phyloP scores from a whole-genome alignment of 1,140 invertebrate species.

The Palaemon carinicauda region DNA sequence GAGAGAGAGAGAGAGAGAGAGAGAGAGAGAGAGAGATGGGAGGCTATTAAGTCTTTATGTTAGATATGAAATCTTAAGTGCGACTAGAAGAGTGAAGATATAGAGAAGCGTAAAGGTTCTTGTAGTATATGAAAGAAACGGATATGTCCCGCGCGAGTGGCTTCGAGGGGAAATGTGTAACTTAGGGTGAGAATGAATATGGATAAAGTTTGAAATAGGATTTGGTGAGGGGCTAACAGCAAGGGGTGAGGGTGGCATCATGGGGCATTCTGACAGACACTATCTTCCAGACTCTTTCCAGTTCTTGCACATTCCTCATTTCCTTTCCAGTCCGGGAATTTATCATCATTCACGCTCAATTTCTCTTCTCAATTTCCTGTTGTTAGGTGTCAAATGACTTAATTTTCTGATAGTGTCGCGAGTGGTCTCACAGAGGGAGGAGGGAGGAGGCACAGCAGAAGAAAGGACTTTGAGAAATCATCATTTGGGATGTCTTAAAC shows the following conservation, averaged over 20 bases:
- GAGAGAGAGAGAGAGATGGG: background rate
- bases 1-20: conserved; percentile 26
- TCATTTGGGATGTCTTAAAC: too few relatives aligned
- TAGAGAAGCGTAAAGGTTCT: too few relatives aligned
- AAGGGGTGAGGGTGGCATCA: background rate
- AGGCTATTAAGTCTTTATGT: too few relatives aligned
- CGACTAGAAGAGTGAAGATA: too few relatives aligned
- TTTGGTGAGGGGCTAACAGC: too few relatives aligned
- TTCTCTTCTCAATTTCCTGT: conserved; percentile 29
- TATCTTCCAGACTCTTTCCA: background rate
- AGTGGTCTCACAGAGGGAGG: background rate
- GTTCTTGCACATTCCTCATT: conserved; percentile 9
- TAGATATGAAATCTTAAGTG: background rate
- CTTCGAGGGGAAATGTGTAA: too few relatives aligned
- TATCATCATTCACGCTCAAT: conserved; percentile 33
- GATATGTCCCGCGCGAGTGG: too few relatives aligned
- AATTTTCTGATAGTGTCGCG: conserved; percentile 29
- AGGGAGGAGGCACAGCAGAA: background rate
- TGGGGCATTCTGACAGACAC: background rate
- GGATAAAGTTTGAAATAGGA: background rate
- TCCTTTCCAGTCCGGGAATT: conserved; percentile 8
- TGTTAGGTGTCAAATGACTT: conserved; percentile 31
- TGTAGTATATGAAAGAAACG: too few relatives aligned
- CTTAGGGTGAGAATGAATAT: background rate
- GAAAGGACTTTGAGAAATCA: background rate